Percentiles rank a stretch among this genome's conserved stretches.
These are phyloP conservation scores for Amblyraja radiata DNA, from an alignment of 2,797 vertebrate species.

Conservation along the genomic window DNA sequence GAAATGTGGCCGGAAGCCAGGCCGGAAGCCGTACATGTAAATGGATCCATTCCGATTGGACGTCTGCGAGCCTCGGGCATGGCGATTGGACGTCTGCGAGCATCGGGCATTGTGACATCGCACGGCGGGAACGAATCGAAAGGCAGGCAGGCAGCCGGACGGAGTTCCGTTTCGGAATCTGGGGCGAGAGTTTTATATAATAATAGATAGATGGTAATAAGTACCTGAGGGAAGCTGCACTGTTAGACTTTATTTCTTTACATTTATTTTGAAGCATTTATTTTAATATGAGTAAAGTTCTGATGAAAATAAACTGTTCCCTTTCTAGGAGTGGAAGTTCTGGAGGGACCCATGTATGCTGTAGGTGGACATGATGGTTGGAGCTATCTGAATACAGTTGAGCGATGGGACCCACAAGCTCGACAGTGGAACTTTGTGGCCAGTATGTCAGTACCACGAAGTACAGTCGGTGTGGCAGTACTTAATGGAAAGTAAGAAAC, in stretches of 20 bases:
- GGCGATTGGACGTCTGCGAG: too few relatives aligned
- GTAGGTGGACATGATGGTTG: slow-evolving; percentile 95
- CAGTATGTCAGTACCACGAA: slow-evolving; percentile 91
- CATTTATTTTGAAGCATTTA: neutral
- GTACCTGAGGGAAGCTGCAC: neutral
- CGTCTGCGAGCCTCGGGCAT: too few relatives aligned
- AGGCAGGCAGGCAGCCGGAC: too few relatives aligned
- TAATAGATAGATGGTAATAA: too few relatives aligned
- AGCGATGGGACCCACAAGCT: slow-evolving; percentile 90
- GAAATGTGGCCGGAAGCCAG: too few relatives aligned
- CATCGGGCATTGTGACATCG: too few relatives aligned
- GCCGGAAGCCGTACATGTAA: too few relatives aligned
- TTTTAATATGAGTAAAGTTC: neutral
- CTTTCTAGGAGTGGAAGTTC: slow-evolving; percentile 78
- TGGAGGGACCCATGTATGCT: slow-evolving; percentile 95
- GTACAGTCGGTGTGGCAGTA: slow-evolving; percentile 92
- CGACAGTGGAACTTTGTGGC: slow-evolving; percentile 98
- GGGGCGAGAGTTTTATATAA: too few relatives aligned
- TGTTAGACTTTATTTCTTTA: neutral
- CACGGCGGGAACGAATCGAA: too few relatives aligned
- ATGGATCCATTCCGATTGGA: too few relatives aligned
- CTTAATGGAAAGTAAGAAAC: slow-evolving; percentile 84
- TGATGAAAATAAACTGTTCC: neutral
- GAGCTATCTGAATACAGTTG: slow-evolving; percentile 96
- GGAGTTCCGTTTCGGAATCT: too few relatives aligned